Conservation (phyloP, 1,140 invertebrate species). For the Drosophila melanica region DNA sequence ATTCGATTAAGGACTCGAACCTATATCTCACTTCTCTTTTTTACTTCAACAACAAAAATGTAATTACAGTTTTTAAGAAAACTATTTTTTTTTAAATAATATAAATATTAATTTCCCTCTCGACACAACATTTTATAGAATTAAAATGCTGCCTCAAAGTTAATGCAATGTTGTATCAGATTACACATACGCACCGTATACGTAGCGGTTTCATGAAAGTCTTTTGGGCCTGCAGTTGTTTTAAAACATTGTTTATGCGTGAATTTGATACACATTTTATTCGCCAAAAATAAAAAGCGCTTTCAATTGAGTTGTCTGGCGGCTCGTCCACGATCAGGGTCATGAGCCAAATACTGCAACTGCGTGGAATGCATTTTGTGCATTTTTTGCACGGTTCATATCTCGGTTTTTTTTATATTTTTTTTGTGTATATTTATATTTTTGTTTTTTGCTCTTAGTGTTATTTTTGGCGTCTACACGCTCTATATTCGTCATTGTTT, state of each 20-base stretch:
- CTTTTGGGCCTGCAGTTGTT: not conserved
- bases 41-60: too few species aligned
- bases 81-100: too few species aligned
- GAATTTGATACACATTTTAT: conserved; percentile 29
- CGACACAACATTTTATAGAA: too few species aligned
- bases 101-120: too few species aligned
- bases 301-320: conserved; percentile 25
- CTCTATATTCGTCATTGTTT: conserved; percentile 47
- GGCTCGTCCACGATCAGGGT: conserved; percentile 64
- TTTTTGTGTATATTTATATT: conserved; percentile 18
- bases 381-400: conserved; percentile 53
- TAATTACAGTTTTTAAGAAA: too few species aligned
- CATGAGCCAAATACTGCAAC: conserved; percentile 65
- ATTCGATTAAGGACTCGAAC: too few species aligned
- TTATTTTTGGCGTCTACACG: conserved; percentile 52
- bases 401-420: conserved; percentile 16
- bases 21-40: too few species aligned
- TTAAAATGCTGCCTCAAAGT: too few species aligned
- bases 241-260: conserved; percentile 15
- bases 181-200: conserved; percentile 3
- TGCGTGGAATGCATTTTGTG: conserved; percentile 60
- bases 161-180: too few species aligned
- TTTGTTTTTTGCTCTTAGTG: conserved; percentile 4
- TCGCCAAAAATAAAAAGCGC: conserved; percentile 1
- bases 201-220: not conserved